Conservation (phyloP, 2,888 invertebrate species). For the Calameuta idolon region DNA sequence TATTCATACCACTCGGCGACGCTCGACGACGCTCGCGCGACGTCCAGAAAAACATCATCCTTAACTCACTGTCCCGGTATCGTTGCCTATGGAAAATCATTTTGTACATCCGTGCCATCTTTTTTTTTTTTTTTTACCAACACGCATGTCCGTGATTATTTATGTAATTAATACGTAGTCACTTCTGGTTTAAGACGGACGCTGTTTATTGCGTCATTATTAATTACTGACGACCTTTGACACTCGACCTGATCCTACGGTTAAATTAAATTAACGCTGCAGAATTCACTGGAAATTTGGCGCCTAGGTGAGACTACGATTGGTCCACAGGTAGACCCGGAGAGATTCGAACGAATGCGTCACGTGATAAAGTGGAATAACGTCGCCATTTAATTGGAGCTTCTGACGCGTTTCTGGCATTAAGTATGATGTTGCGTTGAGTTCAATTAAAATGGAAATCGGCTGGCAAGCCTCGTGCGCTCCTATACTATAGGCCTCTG, state of each 20-base stretch:
- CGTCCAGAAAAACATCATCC: slow-evolving; percentile 42
- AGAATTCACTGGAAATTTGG: not conserved
- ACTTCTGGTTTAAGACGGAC: not conserved
- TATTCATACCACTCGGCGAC: slow-evolving; percentile 48
- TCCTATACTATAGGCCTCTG: not conserved
- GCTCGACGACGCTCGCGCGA: slow-evolving; percentile 29
- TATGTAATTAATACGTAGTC: not conserved
- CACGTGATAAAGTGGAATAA: slow-evolving; percentile 55
- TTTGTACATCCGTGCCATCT: too few species aligned
- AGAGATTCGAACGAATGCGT: slow-evolving; percentile 31
- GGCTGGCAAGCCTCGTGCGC: slow-evolving; percentile 25
- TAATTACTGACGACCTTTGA: not conserved
- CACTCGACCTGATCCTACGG: not conserved
- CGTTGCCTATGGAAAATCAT: too few species aligned
- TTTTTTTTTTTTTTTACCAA: not conserved
- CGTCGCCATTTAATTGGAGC: slow-evolving; percentile 61
- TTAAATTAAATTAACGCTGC: not conserved
- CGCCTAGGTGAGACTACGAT: not conserved
- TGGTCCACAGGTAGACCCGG: not conserved
- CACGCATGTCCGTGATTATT: not conserved
- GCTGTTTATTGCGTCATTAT: not conserved
- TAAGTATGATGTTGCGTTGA: slow-evolving; percentile 65
- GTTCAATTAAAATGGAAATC: slow-evolving; percentile 67
- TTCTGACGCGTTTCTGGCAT: slow-evolving; percentile 60
- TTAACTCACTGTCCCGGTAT: not conserved